phyloP scores from a whole-genome alignment of 2,888 invertebrate genomes.

The Sclerodermus sp. region DNA sequence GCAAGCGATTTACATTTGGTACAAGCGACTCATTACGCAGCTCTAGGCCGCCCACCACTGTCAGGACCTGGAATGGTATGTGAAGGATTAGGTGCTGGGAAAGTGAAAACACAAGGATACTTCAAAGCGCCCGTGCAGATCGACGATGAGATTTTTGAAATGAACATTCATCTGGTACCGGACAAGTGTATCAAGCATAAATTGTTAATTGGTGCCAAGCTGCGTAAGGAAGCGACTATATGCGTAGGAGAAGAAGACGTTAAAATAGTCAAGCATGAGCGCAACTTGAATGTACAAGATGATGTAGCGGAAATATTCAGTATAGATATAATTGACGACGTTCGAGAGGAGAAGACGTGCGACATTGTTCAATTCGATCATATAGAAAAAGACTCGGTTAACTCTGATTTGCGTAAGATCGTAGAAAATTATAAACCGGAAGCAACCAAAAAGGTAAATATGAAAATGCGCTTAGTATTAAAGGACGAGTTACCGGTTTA shows the following conservation, averaged over 20 bases:
- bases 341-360: background rate
- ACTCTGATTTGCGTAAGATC: background rate
- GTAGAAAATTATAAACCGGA: conserved; percentile 1
- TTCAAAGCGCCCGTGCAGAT: background rate
- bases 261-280: background rate
- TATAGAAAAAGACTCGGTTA: background rate
- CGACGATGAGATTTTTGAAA: background rate
- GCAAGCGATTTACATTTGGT: conserved; percentile 8
- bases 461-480: conserved; percentile 1
- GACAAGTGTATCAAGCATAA: conserved; percentile 3
- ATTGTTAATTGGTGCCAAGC: conserved; percentile 6
- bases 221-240: conserved; percentile 1
- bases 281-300: background rate
- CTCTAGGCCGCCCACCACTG: background rate
- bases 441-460: background rate
- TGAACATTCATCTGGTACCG: conserved; percentile 1
- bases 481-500: conserved; percentile 8
- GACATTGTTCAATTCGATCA: background rate
- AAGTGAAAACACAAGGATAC: background rate
- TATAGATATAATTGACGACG: background rate
- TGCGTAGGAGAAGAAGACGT: background rate
- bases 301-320: background rate
- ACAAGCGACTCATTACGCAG: background rate
- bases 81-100: background rate
- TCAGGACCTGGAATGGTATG: background rate